Evolutionary conservation across 2,888 invertebrate species (phyloP).

Genomic region (Pseudeuparius sepicola): DNA sequence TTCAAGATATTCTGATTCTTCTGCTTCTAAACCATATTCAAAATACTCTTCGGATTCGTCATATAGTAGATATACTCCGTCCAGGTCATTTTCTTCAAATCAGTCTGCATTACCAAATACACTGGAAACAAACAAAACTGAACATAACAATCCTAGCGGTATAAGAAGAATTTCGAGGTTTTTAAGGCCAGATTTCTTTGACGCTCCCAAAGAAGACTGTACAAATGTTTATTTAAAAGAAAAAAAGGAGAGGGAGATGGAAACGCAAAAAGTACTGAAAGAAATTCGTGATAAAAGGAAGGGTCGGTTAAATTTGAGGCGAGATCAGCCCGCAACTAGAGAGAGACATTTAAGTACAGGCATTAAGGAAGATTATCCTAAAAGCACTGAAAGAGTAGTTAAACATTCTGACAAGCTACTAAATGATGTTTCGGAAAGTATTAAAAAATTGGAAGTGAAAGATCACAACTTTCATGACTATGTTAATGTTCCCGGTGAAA

Average conservation of each 20-base stretch:
- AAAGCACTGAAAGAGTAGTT: slow-evolving; percentile 14
- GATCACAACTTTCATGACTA: slow-evolving; percentile 31
- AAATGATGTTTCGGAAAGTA: slow-evolving; percentile 32
- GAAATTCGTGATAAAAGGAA: slow-evolving; percentile 55
- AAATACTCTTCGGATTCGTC: slow-evolving; percentile 28
- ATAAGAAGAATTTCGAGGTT: slow-evolving; percentile 59
- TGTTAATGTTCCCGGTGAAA: slow-evolving; percentile 25
- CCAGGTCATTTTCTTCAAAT: no score
- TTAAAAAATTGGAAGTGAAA: slow-evolving; percentile 32
- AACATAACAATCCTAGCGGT: slow-evolving; percentile 28
- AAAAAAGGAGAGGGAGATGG: slow-evolving; percentile 54
- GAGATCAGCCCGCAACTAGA: slow-evolving; percentile 32
- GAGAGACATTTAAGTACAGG: slow-evolving; percentile 25
- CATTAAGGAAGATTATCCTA: slow-evolving; percentile 17
- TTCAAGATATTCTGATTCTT: slow-evolving; percentile 29
- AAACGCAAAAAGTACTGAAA: slow-evolving; percentile 56
- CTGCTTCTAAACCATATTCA: slow-evolving; percentile 25
- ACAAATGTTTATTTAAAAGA: slow-evolving; percentile 53
- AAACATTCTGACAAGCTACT: slow-evolving; percentile 30
- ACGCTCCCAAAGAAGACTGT: slow-evolving; percentile 50
- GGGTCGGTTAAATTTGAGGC: slow-evolving; percentile 29
- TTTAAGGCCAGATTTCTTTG: slow-evolving; percentile 69
- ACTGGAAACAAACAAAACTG: slow-evolving; percentile 32
- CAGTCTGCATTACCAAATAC: slow-evolving; percentile 19
- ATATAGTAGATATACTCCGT: slow-evolving; percentile 25